Base-by-base conservation (phyloP, 2,888 invertebrate genomes). In the Boloria euphrosyne region DNA sequence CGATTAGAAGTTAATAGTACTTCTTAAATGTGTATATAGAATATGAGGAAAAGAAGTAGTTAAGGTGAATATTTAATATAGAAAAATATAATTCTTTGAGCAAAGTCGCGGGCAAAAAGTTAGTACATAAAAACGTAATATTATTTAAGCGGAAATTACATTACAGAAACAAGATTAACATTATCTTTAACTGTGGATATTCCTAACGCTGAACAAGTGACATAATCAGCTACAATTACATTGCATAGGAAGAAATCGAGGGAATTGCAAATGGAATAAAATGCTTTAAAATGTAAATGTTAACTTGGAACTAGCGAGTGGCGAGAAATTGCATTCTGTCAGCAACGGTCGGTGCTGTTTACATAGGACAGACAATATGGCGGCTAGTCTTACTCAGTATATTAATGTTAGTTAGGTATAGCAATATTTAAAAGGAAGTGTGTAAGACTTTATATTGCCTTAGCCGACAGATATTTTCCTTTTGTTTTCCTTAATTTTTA, bases 211-310 rank as follows among this genome's bases (percentile, higher is more conserved):
- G 62, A 62, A 70, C 68, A 67, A 65, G 67, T 62, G 60, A 60
- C 70, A 80, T 73, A 76, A 75, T 76, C 71, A 74, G 74, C 70
- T 69, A 61, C 71, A 71, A 71, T 71, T 72, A 68, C 70, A 70
- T 68, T 71, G 68, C 51, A 71, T 67, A 67, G 65, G 64, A 69
- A 65, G 67, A 70, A 72, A 73, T 73, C 73, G 63, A 71, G 68
- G 71, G 73, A 73, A 72, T 72, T 70, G 71, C 67, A 72, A 74
- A 74, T 73, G 71, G 74, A 71, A 72, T 71, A 68, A 75, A 75
- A 71, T 67, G 66, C 71, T 72, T 74, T 71, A 69, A 74, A 75
- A 75, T 75, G 72, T 73, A 72, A 74, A 75, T 73, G 71, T 71
- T 72, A 73, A 72, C 73, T 71, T 73, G 67, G 74, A 74, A 75